Evolutionary conservation across 2,888 invertebrate genomes (phyloP), one percentile per base, ranked within the genome.

Genomic region (Chloroclystis v-ata): DNA sequence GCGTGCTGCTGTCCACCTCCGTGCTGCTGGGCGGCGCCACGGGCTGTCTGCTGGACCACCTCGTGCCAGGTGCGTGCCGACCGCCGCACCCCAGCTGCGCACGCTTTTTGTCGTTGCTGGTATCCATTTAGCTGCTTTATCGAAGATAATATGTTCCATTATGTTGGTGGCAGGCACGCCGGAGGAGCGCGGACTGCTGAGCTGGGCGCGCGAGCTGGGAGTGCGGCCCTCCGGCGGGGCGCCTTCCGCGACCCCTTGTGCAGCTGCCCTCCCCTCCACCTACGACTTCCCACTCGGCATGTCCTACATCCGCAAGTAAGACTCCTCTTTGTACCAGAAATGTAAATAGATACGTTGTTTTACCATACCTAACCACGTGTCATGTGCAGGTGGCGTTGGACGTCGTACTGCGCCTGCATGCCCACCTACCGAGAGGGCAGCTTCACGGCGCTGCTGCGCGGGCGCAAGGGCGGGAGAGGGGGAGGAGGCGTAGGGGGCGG

Each of bases 281-380:
- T 94, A 94, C 55, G 92, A 93, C 73, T 92, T 94, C 59, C 94
- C 94, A 0, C 68, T 90, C 33, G 94, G 93, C 55, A 94, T 94
- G 94, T 67, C 66, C 8, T 61, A 89, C 3, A 73, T 94, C 6
- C 86, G 89, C 60, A 90, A 89, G 92, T 92, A 66, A 20, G 24
- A 28, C 28, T 11, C 13, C 26, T 37, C 24, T 9, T 35, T 3
- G 20, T 10, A 5, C 58, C 43, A 10, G 6, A 8, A 4, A 6
- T 20, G 20, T 3, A n/a, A n/a, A n/a, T n/a, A n/a, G n/a, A n/a
- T n/a, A n/a, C n/a, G n/a, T n/a, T n/a, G n/a, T n/a, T n/a, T n/a
- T n/a, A n/a, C n/a, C n/a, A n/a, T n/a, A n/a, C n/a, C n/a, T n/a
- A n/a, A n/a, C n/a, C n/a, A n/a, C n/a, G n/a, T 42, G 4, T 2